Percentiles rank a stretch among this genome's conserved stretches.
phyloP scores from a whole-genome alignment of 2,797 vertebrate genomes.

The Coregonus ussuriensis region DNA sequence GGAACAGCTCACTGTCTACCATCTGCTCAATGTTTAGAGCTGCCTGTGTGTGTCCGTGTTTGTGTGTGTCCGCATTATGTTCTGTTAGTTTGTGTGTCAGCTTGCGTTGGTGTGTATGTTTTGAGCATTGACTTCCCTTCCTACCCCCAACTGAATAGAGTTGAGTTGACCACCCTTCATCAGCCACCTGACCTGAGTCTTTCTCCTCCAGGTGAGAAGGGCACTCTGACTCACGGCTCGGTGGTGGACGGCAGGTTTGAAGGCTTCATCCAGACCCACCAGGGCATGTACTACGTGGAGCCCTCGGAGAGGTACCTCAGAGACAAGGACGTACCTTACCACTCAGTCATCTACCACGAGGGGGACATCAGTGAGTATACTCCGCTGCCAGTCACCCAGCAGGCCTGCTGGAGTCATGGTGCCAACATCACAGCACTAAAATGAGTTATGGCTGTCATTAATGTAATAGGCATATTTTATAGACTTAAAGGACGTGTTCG shows the following conservation, averaged over 20 bases:
- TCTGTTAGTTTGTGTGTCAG: conserved; percentile 8
- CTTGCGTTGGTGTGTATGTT: neutral
- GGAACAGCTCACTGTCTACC: neutral
- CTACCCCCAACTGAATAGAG: neutral
- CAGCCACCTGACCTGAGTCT: neutral
- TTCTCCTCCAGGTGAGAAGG: conserved; percentile 84
- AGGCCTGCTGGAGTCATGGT: too few relatives aligned
- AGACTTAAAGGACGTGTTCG: neutral
- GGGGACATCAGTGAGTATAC: conserved; percentile 90
- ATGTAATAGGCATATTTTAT: too few relatives aligned
- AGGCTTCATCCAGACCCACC: conserved; percentile 91
- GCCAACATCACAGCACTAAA: too few relatives aligned
- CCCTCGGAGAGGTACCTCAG: conserved; percentile 92
- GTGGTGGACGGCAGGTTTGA: conserved; percentile 93
- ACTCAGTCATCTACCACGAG: conserved; percentile 98
- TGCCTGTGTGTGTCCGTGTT: neutral
- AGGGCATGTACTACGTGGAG: conserved; percentile 93
- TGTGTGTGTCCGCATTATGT: conserved; percentile 4
- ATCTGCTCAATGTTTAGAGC: neutral
- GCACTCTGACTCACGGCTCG: conserved; percentile 90
- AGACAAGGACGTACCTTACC: conserved; percentile 81
- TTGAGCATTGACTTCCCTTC: neutral
- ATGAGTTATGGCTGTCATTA: too few relatives aligned
- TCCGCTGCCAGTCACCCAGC: too few relatives aligned
- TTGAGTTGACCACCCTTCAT: neutral